Conservation (phyloP, 2,797 vertebrate species). For the Mus caroli region DNA sequence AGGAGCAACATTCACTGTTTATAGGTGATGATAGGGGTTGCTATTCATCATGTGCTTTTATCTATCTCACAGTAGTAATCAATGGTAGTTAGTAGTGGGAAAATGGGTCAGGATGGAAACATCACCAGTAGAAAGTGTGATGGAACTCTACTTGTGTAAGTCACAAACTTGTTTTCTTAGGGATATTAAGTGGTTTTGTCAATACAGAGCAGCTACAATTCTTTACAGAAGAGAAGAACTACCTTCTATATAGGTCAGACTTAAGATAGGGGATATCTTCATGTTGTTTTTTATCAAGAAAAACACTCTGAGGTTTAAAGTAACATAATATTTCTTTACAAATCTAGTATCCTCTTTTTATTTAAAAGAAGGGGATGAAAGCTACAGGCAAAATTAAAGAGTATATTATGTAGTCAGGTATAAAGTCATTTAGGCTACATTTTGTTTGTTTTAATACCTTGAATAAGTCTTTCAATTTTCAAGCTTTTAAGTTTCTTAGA, state of each 20-base stretch:
- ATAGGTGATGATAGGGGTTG: neutral
- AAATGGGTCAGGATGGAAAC: neutral
- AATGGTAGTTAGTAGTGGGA: neutral
- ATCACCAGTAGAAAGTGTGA: neutral
- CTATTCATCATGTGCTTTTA: neutral
- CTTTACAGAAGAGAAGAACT: neutral
- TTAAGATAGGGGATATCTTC: neutral
- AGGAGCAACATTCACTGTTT: neutral
- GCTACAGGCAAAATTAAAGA: neutral
- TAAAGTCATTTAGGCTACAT: neutral
- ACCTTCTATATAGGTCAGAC: neutral
- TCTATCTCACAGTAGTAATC: neutral
- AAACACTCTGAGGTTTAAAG: neutral
- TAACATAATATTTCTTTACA: neutral
- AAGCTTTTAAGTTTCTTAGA: neutral
- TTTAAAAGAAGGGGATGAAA: constrained; percentile 42
- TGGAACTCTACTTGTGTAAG: constrained; percentile 8
- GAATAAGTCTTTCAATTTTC: neutral
- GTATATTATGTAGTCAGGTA: neutral
- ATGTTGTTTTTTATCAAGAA: neutral
- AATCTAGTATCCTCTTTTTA: neutral
- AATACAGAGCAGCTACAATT: neutral
- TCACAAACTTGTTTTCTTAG: neutral
- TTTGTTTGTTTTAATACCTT: neutral
- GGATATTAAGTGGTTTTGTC: neutral